Evolutionary conservation across 2,113 vertebrate species (phyloP).

Genomic region (Trogon melanurus): DNA sequence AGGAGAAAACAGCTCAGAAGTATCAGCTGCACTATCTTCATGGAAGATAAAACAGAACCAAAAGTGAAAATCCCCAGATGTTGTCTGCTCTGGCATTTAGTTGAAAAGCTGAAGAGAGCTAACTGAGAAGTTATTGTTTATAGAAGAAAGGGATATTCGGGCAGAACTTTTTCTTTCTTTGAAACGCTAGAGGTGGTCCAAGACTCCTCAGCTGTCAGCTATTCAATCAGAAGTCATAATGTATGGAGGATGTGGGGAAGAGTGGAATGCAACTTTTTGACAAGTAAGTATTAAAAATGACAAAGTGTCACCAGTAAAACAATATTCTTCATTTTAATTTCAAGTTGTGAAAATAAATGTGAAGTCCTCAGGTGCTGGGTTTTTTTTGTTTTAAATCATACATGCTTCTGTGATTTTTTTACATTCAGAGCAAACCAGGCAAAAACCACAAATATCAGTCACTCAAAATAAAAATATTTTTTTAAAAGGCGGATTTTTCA

Average conservation of each 20-base stretch:
- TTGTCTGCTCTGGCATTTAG: background rate
- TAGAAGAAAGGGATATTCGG: background rate
- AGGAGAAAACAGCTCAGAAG: background rate
- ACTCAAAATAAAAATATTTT: background rate
- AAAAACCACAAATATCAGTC: background rate
- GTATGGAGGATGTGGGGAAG: background rate
- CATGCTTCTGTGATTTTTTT: background rate
- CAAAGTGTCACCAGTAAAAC: constrained; percentile 9
- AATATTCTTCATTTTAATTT: background rate
- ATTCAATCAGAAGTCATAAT: background rate
- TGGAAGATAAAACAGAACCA: background rate
- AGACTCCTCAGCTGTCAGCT: background rate
- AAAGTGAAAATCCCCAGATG: background rate
- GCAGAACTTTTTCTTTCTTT: background rate
- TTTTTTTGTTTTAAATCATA: background rate
- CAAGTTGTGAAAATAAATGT: background rate
- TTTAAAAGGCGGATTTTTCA: background rate
- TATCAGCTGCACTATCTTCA: background rate
- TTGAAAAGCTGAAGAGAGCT: background rate
- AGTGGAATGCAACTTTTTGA: background rate
- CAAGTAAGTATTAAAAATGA: constrained; percentile 29
- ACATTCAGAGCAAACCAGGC: background rate
- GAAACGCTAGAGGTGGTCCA: background rate
- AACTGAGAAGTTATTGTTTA: background rate
- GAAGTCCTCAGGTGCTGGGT: background rate